Percentiles rank a stretch among this genome's conserved stretches.
phyloP scores from a whole-genome alignment of 2,113 vertebrate species.

The Pontoporia blainvillei region DNA sequence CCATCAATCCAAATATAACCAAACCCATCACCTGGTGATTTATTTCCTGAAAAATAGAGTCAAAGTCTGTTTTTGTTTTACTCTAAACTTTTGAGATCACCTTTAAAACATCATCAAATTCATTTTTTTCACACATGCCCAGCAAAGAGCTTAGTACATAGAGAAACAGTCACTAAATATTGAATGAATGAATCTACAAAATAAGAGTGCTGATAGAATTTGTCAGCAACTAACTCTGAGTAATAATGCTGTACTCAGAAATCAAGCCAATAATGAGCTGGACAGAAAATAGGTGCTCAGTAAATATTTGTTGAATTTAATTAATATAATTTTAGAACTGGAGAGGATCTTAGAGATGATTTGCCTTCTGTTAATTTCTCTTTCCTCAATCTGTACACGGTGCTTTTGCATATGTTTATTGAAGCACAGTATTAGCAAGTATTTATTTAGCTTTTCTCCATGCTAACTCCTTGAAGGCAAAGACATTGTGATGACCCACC shows the following conservation, averaged over 20 bases:
- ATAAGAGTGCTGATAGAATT: background rate
- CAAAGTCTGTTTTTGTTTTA: background rate
- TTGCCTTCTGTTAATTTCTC: background rate
- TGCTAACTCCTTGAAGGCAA: slow-evolving; percentile 18
- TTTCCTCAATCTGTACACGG: background rate
- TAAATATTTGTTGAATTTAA: background rate
- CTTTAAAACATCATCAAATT: background rate
- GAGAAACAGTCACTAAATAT: background rate
- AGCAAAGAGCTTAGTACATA: background rate
- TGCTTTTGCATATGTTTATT: background rate
- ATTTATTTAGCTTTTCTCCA: background rate
- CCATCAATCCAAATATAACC: background rate
- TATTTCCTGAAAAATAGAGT: slow-evolving; percentile 1
- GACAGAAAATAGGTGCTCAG: background rate
- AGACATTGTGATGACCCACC: background rate
- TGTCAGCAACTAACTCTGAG: background rate
- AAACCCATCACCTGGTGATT: background rate
- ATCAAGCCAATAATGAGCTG: background rate
- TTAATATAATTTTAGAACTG: background rate
- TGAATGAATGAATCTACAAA: background rate
- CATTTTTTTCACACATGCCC: background rate
- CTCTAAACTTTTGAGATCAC: background rate
- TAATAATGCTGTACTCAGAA: background rate
- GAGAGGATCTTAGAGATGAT: background rate
- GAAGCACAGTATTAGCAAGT: background rate